Conservation (phyloP, 2,888 invertebrate genomes). For the Coelinius sp. region DNA sequence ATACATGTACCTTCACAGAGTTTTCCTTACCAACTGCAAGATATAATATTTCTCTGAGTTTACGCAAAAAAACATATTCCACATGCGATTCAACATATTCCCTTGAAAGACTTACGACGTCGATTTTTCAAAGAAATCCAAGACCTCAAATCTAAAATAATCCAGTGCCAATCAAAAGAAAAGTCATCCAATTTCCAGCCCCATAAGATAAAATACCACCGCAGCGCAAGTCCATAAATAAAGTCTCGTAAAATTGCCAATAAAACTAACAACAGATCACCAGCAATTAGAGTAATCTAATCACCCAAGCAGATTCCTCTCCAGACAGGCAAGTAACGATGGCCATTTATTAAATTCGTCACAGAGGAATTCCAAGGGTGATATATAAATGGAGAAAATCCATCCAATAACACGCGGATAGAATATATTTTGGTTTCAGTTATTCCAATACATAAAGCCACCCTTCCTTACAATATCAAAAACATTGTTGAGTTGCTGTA, state of each 20-base stretch:
- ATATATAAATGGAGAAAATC: constrained; percentile 13
- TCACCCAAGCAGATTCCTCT: background rate
- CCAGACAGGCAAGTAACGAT: background rate
- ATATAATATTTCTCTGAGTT: constrained; percentile 17
- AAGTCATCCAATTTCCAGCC: background rate
- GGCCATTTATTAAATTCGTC: constrained; percentile 37
- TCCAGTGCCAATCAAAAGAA: background rate
- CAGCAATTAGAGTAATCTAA: constrained; percentile 13
- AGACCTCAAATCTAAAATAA: background rate
- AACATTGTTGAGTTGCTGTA: constrained; percentile 8
- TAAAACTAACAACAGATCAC: constrained; percentile 1
- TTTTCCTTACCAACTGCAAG: background rate
- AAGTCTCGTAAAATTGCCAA: constrained; percentile 1
- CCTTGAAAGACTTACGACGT: background rate
- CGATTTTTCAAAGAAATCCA: background rate
- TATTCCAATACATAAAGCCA: background rate
- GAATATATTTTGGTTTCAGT: constrained; percentile 29
- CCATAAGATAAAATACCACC: background rate
- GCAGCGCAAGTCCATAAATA: background rate
- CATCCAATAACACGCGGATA: constrained; percentile 29
- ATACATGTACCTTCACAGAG: background rate
- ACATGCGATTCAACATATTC: constrained; percentile 2
- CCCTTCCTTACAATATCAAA: background rate
- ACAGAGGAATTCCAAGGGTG: constrained; percentile 11
- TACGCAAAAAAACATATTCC: constrained; percentile 10